Base-by-base conservation (phyloP, 2,113 vertebrate species). In the Abramis brama region DNA sequence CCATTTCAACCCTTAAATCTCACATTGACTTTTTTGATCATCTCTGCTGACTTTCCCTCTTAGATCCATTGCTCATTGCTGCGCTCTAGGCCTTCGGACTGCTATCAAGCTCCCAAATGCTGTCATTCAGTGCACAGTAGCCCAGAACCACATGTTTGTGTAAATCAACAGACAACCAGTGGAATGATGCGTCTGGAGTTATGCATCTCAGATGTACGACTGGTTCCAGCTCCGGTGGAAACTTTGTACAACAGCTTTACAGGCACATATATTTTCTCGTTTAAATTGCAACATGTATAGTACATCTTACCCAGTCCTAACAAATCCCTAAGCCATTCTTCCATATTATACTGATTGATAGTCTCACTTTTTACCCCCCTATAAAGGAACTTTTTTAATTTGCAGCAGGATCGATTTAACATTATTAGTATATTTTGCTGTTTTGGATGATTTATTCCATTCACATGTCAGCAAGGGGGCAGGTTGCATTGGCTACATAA, bases 161-260 rank as follows among this genome's bases (percentile, higher is more conserved):
- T 73, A 85, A 82, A 88, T 73, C 78, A 87, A 79, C 39, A 55
- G 84, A 87, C 90, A 92, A 90, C 87, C 86, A 74, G 52, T 62
- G 2, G 45, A 77, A 82, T 47, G 33, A 82, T 64, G 79, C 57
- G 25, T 80, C 79, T 64, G 62, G 83, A 66, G 85, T 90, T 88
- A 94, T 91, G 85, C 83, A 90, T 91, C 83, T 92, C 92, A 94
- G 91, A 93, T 93, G 91, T 93, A 88, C 88, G 74, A 90, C 88
- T n/a, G 66, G 85, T 91, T 92, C 91, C 88, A 90, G 83, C 62
- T 82, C 87, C 82, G 87, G 85, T 90, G 86, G 85, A 86, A 90
- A 87, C 75, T 86, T 59, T 78, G 87, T 55, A 77, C 85, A 82
- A 89, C 86, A 27, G 68, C 75, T 85, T 68, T 59, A 76, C 39